Base-by-base conservation (phyloP, 2,888 invertebrate genomes). In the Lasioglossum lativentre region DNA sequence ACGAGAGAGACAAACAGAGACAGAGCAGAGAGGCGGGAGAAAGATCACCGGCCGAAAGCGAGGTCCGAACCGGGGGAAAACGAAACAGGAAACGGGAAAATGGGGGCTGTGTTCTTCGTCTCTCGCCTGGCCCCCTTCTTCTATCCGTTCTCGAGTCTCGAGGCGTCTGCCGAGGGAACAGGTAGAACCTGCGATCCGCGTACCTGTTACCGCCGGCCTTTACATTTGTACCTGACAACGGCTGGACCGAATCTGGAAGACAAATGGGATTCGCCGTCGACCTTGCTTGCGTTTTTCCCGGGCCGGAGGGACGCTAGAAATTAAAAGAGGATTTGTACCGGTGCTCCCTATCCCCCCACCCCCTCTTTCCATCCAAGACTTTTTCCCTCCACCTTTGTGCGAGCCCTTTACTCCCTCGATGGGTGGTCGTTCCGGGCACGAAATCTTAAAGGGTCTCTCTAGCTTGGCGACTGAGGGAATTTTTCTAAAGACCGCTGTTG, bases 241-340 rank as follows among this genome's bases (percentile, higher is more conserved):
- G 90, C 75, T 78, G 90, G 79, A 75, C 85, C 87, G 85, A 90
- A 89, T 87, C 76, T 81, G 56, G 80, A 90, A 90, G 90, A 90
- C 90, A 89, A 90, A 90, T 90, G 90, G 86, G 77, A 74, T 80
- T 78, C 23, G 83, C 86, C 78, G 74, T 79, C 83, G 89, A 81
- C 45, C 90, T 73, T 52, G 73, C 89, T 86, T 87, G 88, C 88
- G 72, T 85, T 90, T 85, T 78, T 70, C 47, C 68, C 72, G 30
- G 68, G 70, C 66, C 76, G 66, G 80, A 82, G 80, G 77, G 80
- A 86, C 81, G 75, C 80, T 79, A 80, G 87, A 87, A 90, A 89
- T 90, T 90, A 88, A 90, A 88, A 86, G 86, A 89, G 86, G 82
- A 89, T 90, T 88, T 82, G 90, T 87, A 80, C 78, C 79, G 86